phyloP scores from a whole-genome alignment of 1,140 invertebrate species.

The Eupristina koningsbergeri region DNA sequence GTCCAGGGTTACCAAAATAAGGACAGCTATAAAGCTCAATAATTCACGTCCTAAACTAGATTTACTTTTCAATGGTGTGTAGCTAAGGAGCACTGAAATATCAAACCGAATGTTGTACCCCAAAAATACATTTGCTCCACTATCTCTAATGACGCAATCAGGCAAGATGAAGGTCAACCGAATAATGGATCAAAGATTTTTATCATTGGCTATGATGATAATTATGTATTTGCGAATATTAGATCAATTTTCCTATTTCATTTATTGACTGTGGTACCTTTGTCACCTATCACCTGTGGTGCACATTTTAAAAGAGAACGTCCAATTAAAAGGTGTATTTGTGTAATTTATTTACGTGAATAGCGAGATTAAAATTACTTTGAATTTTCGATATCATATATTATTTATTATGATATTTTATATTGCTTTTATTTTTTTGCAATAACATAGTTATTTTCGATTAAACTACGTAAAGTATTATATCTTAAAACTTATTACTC shows the following conservation, averaged over 20 bases:
- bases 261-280: too few species aligned
- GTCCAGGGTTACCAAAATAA: constrained; percentile 92
- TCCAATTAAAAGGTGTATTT: too few species aligned
- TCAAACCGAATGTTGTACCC: not conserved
- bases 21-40: constrained; percentile 78
- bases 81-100: too few species aligned
- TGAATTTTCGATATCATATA: not conserved
- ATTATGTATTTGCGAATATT: not conserved
- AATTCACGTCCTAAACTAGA: too few species aligned
- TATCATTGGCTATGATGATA: not conserved
- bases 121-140: not conserved
- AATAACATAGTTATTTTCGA: not conserved
- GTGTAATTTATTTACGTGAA: too few species aligned
- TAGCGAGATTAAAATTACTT: not conserved
- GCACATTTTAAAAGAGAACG: too few species aligned
- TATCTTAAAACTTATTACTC: not conserved
- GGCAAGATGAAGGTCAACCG: too few species aligned
- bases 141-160: not conserved
- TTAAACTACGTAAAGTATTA: not conserved
- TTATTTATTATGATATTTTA: not conserved
- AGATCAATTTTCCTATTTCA: not conserved
- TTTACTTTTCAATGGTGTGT: too few species aligned
- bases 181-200: not conserved
- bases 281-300: too few species aligned
- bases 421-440: constrained; percentile 26